A percentile compares a stretch with the other conserved stretches of the same genome.
phyloP scores from a whole-genome alignment of 2,888 invertebrate genomes.

The Chrysolina oricalcia region DNA sequence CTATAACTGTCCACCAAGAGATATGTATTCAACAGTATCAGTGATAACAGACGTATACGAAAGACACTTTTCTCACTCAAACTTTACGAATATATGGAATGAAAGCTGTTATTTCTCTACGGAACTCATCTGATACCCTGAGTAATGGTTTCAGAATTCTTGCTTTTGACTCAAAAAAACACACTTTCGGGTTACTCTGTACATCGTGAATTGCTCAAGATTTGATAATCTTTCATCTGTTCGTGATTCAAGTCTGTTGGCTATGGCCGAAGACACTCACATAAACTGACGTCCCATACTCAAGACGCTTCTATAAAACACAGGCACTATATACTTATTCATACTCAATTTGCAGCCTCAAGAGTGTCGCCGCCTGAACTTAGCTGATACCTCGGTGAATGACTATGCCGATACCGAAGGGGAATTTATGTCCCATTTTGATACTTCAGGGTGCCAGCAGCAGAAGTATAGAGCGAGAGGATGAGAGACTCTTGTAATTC shows the following conservation, averaged over 20 bases:
- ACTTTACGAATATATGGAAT: too few species aligned
- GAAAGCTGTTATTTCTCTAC: too few species aligned
- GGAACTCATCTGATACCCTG: too few species aligned
- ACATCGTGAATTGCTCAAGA: too few species aligned
- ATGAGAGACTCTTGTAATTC: background rate
- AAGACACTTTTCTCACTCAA: too few species aligned
- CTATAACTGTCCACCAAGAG: too few species aligned
- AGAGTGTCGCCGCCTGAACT: background rate
- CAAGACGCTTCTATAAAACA: background rate
- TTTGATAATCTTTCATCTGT: background rate
- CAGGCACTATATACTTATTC: constrained; percentile 1
- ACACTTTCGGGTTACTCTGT: too few species aligned
- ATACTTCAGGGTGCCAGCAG: constrained; percentile 7
- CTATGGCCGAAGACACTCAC: background rate
- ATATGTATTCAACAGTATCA: too few species aligned
- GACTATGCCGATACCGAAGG: background rate
- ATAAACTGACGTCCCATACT: background rate
- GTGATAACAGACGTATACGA: too few species aligned
- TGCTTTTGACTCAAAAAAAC: too few species aligned
- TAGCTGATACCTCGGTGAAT: background rate
- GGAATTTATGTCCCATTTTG: background rate
- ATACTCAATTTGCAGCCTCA: background rate
- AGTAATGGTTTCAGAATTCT: too few species aligned
- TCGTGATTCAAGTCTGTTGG: background rate
- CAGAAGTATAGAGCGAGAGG: background rate